phyloP scores from a whole-genome alignment of 1,140 invertebrate genomes.

The Phortica variegata region DNA sequence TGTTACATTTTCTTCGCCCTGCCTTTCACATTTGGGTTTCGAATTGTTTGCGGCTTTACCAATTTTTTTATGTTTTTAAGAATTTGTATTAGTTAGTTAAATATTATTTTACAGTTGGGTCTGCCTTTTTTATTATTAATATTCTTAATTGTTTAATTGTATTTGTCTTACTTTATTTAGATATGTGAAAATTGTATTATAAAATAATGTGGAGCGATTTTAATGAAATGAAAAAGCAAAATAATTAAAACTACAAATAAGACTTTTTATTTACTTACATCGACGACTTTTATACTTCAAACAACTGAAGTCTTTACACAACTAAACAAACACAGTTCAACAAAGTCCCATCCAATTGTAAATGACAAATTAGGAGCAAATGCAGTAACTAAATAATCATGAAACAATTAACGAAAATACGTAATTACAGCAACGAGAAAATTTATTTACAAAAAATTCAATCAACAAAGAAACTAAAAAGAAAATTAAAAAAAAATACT shows the following conservation, averaged over 20 bases:
- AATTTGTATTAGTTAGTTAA: too few relatives aligned
- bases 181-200: conserved; percentile 48
- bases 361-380: conserved; percentile 27
- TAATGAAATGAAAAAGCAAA: conserved; percentile 41
- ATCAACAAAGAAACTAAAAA: conserved; percentile 11
- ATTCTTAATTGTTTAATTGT: too few relatives aligned
- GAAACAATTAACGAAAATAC: conserved; percentile 36
- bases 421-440: conserved; percentile 29
- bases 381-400: conserved; percentile 20
- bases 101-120: too few relatives aligned
- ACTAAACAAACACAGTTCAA: conserved; percentile 25
- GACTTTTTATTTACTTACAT: conserved; percentile 25
- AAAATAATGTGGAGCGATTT: conserved; percentile 53
- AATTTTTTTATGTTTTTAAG: too few relatives aligned
- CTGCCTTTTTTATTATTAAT: too few relatives aligned
- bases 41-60: too few relatives aligned
- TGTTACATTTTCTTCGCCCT: too few relatives aligned
- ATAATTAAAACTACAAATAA: conserved; percentile 28
- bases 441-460: conserved; percentile 28
- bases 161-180: too few relatives aligned
- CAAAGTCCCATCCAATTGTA: conserved; percentile 41
- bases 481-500: conserved; percentile 14
- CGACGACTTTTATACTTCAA: not conserved
- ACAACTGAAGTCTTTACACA: conserved; percentile 1
- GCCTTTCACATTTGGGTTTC: too few relatives aligned